Percentiles rank a stretch among this genome's conserved stretches.
Conservation (phyloP, 2,797 vertebrate species). For the Carduelis carduelis region DNA sequence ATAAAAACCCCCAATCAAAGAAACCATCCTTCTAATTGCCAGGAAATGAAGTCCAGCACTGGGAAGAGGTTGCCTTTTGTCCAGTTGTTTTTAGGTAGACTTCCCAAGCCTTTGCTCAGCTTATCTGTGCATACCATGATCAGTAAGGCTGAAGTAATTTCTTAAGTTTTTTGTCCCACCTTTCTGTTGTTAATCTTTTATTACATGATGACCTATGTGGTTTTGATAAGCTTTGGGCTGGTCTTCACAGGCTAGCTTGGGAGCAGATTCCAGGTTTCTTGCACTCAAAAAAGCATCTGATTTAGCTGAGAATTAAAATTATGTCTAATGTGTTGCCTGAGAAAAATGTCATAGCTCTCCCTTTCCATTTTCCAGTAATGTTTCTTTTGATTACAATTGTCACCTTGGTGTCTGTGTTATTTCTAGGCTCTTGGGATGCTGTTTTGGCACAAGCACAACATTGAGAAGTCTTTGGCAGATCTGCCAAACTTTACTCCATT, state of each 20-base stretch:
- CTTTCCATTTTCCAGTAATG: neutral
- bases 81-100: neutral
- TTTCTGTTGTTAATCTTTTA: neutral
- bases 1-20: neutral
- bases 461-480: conserved; percentile 94
- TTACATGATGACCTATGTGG: neutral
- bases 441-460: conserved; percentile 98
- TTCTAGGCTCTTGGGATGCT: conserved; percentile 94
- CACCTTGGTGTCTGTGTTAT: neutral
- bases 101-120: neutral
- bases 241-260: neutral
- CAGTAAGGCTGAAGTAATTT: neutral
- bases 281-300: neutral
- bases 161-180: neutral
- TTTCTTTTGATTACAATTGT: neutral
- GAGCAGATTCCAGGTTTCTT: neutral
- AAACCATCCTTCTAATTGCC: neutral
- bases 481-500: conserved; percentile 97
- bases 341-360: neutral
- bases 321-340: neutral
- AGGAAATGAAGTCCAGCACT: neutral
- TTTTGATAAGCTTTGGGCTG: neutral
- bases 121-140: neutral
- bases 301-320: neutral
- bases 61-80: neutral